phyloP scores from a whole-genome alignment of 2,888 invertebrate genomes.

The Linnaemya vulpina region DNA sequence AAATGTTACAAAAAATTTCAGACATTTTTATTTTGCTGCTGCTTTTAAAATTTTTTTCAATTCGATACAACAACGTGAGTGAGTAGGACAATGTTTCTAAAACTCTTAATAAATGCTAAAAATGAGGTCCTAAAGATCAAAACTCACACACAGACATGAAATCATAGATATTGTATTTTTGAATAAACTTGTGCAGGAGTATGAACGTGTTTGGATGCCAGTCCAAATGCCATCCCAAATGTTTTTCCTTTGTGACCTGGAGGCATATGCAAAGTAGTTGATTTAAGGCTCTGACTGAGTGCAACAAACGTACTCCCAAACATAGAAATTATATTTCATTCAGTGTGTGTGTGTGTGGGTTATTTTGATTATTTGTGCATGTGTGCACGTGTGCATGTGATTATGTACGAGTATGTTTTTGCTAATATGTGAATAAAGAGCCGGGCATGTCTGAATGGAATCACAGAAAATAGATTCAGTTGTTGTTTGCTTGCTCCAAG shows the following conservation, averaged over 20 bases:
- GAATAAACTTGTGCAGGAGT: not conserved
- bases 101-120: conserved; percentile 10
- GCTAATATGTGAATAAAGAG: conserved; percentile 62
- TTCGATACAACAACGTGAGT: conserved; percentile 48
- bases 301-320: conserved; percentile 13
- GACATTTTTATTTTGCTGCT: conserved; percentile 37
- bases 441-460: conserved; percentile 37
- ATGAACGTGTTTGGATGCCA: conserved; percentile 5
- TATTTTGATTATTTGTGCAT: not conserved
- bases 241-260: conserved; percentile 65
- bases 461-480: conserved; percentile 56
- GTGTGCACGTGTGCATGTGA: not conserved
- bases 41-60: conserved; percentile 35
- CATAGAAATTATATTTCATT: conserved; percentile 48
- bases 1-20: conserved; percentile 26
- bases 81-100: conserved; percentile 9
- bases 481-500: conserved; percentile 63
- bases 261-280: conserved; percentile 71
- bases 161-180: conserved; percentile 8
- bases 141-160: not conserved
- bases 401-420: conserved; percentile 12
- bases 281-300: conserved; percentile 49
- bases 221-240: conserved; percentile 48
- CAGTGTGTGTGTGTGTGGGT: not conserved
- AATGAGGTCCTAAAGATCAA: conserved; percentile 55